Percentiles rank a stretch among this genome's conserved stretches.
Conservation (phyloP, 2,113 vertebrate species). For the Sus scrofa region DNA sequence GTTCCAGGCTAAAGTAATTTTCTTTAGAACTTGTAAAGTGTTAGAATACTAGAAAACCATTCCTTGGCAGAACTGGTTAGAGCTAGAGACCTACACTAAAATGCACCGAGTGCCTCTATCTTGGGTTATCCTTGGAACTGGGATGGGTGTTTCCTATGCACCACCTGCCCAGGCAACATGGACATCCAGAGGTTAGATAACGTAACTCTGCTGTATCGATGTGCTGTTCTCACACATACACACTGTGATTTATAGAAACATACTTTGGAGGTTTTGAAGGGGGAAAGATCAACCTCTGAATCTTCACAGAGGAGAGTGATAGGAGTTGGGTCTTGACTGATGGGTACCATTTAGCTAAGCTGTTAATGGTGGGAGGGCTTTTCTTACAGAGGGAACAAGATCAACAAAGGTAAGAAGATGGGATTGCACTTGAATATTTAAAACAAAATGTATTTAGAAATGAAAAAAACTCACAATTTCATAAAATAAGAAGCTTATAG, state of each 20-base stretch:
- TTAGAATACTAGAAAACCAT: neutral
- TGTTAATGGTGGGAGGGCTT: neutral
- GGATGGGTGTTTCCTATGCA: neutral
- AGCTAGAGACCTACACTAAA: neutral
- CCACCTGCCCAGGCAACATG: neutral
- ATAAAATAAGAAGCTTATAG: neutral
- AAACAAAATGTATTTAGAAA: conserved; percentile 3
- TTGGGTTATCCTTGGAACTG: neutral
- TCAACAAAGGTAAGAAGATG: neutral
- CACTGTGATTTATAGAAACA: neutral
- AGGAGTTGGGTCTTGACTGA: neutral
- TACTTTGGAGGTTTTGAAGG: neutral
- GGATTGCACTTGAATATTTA: neutral
- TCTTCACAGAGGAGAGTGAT: neutral
- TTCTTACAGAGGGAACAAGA: neutral
- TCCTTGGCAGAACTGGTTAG: neutral
- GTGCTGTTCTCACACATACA: neutral
- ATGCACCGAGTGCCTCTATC: neutral
- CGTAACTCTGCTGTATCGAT: neutral
- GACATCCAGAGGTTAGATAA: neutral
- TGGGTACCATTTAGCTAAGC: neutral
- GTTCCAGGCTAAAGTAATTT: neutral
- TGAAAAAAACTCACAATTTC: neutral
- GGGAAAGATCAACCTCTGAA: neutral
- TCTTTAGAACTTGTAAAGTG: neutral